Percentiles rank a stretch among this genome's conserved stretches.
Evolutionary conservation across 2,797 vertebrate genomes (phyloP).

Genomic region (Denticeps clupeoides): DNA sequence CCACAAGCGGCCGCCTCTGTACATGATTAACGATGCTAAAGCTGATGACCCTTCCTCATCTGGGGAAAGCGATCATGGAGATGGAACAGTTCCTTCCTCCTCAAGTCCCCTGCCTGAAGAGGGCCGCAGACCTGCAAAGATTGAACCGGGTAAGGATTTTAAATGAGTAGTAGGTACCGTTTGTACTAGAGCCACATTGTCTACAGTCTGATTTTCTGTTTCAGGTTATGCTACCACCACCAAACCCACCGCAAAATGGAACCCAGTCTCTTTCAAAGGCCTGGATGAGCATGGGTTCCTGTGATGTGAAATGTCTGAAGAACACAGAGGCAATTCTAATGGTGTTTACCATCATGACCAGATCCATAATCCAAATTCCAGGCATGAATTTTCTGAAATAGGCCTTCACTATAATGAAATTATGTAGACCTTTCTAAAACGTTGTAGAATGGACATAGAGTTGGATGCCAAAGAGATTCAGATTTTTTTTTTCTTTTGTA

Average conservation of each 20-base stretch:
- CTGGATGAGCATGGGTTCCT: slow-evolving; percentile 64
- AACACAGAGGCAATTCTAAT: slow-evolving; percentile 9
- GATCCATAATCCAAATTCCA: slow-evolving; percentile 3
- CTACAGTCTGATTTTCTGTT: not conserved
- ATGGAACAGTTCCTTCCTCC: slow-evolving; percentile 32
- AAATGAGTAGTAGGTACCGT: too few species aligned
- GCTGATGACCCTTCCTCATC: slow-evolving; percentile 53
- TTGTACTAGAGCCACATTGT: too few species aligned
- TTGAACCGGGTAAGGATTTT: slow-evolving; percentile 59
- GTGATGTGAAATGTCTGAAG: slow-evolving; percentile 33
- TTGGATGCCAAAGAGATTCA: slow-evolving; percentile 46
- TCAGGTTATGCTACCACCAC: slow-evolving; percentile 28
- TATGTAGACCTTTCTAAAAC: slow-evolving; percentile 10
- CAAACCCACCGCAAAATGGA: slow-evolving; percentile 56
- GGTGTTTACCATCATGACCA: too few species aligned
- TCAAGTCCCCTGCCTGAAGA: slow-evolving; percentile 42
- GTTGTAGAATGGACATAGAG: slow-evolving; percentile 19
- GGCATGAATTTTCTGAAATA: too few species aligned
- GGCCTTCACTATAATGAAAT: slow-evolving; percentile 19
- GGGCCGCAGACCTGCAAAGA: slow-evolving; percentile 45
- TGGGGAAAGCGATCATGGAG: slow-evolving; percentile 52
- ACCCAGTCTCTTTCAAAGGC: slow-evolving; percentile 56
- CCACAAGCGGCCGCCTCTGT: slow-evolving; percentile 70
- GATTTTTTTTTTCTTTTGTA: slow-evolving; percentile 7
- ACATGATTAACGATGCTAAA: slow-evolving; percentile 39